phyloP scores from a whole-genome alignment of 2,888 invertebrate genomes.

The Icerya purchasi region DNA sequence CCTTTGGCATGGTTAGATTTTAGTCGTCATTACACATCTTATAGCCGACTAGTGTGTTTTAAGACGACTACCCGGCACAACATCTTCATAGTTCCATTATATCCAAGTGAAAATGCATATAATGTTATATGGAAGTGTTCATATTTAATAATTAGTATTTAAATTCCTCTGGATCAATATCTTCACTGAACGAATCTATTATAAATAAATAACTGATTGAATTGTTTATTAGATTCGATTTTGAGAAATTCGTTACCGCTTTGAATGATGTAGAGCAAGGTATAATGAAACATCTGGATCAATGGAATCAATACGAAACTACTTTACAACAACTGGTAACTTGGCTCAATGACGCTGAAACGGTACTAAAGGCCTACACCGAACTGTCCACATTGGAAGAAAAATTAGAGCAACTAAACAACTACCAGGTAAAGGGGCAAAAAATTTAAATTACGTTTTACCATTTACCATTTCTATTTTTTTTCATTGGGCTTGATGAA shows the following conservation, averaged over 20 bases:
- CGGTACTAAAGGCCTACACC: conserved; percentile 60
- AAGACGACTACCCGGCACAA: too few relatives aligned
- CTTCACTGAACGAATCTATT: too few relatives aligned
- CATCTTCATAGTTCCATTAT: too few relatives aligned
- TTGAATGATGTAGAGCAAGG: conserved; percentile 55
- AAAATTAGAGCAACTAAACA: conserved; percentile 70
- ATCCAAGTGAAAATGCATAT: too few relatives aligned
- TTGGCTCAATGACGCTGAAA: conserved; percentile 73
- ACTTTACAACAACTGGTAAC: conserved; percentile 57
- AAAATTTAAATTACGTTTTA: neutral
- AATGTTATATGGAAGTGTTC: too few relatives aligned
- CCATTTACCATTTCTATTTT: neutral
- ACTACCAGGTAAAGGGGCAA: conserved; percentile 63
- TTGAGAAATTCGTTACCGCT: conserved; percentile 57
- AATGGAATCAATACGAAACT: conserved; percentile 79
- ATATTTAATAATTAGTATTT: too few relatives aligned
- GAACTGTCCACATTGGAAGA: conserved; percentile 68
- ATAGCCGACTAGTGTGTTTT: too few relatives aligned
- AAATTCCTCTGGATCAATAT: too few relatives aligned
- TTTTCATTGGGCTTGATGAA: too few relatives aligned
- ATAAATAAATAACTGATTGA: too few relatives aligned
- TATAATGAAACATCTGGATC: conserved; percentile 61
- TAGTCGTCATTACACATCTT: too few relatives aligned
- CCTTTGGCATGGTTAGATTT: too few relatives aligned
- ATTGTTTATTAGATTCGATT: conserved; percentile 53